A percentile compares a stretch with the other conserved stretches of the same genome.
phyloP scores from a whole-genome alignment of 1,140 invertebrate species.

The Adelges cooleyi region DNA sequence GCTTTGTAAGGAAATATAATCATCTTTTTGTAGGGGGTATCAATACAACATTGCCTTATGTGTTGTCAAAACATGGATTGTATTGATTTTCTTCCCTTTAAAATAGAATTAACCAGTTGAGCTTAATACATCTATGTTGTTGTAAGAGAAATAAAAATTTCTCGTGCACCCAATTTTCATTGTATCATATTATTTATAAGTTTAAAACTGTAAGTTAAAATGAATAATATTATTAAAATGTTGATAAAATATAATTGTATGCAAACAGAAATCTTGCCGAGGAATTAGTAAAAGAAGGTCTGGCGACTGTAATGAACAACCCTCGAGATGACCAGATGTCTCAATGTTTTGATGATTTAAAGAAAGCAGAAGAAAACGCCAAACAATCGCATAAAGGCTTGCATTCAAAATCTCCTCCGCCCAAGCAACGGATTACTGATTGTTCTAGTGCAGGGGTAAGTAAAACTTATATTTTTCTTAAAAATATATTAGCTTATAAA shows the following conservation, averaged over 20 bases:
- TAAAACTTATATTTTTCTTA: not conserved
- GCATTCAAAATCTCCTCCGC: constrained; percentile 20
- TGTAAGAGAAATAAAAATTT: no score
- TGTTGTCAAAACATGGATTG: no score
- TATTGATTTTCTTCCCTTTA: no score
- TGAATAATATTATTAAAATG: constrained; percentile 8
- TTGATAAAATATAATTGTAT: constrained; percentile 17
- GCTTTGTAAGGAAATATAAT: no score
- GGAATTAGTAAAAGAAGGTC: constrained; percentile 81
- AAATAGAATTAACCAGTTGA: no score
- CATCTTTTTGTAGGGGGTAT: no score
- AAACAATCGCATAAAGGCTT: constrained; percentile 48
- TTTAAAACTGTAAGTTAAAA: not conserved
- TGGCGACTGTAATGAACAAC: constrained; percentile 84
- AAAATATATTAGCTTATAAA: not conserved
- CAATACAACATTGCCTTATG: no score
- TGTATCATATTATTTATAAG: not conserved
- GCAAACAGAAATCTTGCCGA: constrained; percentile 84
- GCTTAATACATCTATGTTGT: no score
- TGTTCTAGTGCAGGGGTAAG: constrained; percentile 26
- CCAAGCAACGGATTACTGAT: constrained; percentile 26
- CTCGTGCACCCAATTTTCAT: no score
- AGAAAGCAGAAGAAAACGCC: constrained; percentile 87
- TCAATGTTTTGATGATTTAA: constrained; percentile 82
- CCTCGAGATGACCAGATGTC: constrained; percentile 91